Evolutionary conservation across 2,113 vertebrate genomes (phyloP), one percentile per base, ranked within the genome.

Genomic region (Entelurus aequoreus): DNA sequence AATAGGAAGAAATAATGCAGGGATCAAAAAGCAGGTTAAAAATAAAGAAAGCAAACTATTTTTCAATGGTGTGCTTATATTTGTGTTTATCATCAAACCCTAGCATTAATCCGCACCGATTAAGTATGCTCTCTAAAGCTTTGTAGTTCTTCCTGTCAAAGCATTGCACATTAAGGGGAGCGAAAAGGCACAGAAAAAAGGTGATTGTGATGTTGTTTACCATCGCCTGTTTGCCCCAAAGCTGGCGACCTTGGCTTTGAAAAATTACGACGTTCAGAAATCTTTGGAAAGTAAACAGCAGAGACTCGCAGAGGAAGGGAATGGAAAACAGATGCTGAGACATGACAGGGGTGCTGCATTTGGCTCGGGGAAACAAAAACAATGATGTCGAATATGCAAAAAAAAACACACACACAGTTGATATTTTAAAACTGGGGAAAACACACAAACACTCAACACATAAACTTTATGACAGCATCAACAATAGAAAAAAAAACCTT

Each of bases 61-160:
- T 68, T 78, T 71, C 76, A 52, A 77, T 80, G 77, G 63, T 71
- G 71, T 79, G 79, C 76, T 86, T 82, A 78, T 66, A 62, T 76
- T 79, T 75, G 49, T 62, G 66, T 75, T 78, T 76, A 83, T 79
- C 73, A 80, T 57, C 38, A n/a, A 83, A 69, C 40, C 37, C 48
- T 72, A 75, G 76, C 76, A 53, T 74, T 81, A 52, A 64, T 63
- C 62, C 74, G 62, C 64, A 66, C 54, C 78, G 81, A 86, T 83
- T 78, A 80, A 83, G 74, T 80, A 77, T 84, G 71, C 71, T 81
- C 69, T 81, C 60, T 56, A 74, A 81, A 53, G 64, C 68, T n/a
- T n/a, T n/a, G n/a, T n/a, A 74, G 68, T 77, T 76, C 63, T 69
- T 72, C 74, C 63, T 68, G 72, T 79, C 74, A 80, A 76, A 79